These are phyloP conservation scores for Cardiocondyla obscurior DNA, from an alignment of 1,140 invertebrate genomes.

Conservation along the genomic window DNA sequence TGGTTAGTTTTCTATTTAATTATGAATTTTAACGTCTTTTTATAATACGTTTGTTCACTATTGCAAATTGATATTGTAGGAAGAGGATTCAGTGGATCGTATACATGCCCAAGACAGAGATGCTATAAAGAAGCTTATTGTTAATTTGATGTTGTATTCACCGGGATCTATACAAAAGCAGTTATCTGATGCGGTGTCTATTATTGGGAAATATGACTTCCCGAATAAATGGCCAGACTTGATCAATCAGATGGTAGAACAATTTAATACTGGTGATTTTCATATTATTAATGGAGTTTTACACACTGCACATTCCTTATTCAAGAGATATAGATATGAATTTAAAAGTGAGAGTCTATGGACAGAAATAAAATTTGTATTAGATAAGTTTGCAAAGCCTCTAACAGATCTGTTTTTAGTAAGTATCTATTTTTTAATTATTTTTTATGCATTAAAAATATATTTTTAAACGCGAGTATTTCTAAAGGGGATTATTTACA, in stretches of 20 bases:
- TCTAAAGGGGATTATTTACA: conserved; percentile 80
- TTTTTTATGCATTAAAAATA: conserved; percentile 30
- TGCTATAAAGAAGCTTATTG: conserved; percentile 93
- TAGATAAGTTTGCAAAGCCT: conserved; percentile 96
- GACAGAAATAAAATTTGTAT: conserved; percentile 98
- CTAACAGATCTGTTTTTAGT: conserved; percentile 96
- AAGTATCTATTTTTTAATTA: conserved; percentile 75
- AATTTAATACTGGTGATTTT: conserved; percentile 95
- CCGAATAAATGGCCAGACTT: conserved; percentile 97
- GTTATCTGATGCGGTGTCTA: conserved; percentile 97
- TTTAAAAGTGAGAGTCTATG: conserved; percentile 97
- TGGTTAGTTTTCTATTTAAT: conserved; percentile 86
- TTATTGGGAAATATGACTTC: conserved; percentile 97
- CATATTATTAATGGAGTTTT: conserved; percentile 97
- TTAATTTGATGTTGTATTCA: conserved; percentile 96
- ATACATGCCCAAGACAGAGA: conserved; percentile 92
- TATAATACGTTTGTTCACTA: not conserved
- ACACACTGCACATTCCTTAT: conserved; percentile 97
- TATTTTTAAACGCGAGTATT: not conserved
- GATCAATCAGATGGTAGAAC: conserved; percentile 95
- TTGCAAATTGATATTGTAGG: conserved; percentile 81
- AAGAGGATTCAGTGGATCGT: conserved; percentile 91
- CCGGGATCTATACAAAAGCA: conserved; percentile 96
- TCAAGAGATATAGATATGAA: conserved; percentile 97
- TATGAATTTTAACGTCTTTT: not conserved